These are phyloP conservation scores for Drosophila hydei DNA, from an alignment of 1,140 invertebrate genomes.

Conservation along the genomic window DNA sequence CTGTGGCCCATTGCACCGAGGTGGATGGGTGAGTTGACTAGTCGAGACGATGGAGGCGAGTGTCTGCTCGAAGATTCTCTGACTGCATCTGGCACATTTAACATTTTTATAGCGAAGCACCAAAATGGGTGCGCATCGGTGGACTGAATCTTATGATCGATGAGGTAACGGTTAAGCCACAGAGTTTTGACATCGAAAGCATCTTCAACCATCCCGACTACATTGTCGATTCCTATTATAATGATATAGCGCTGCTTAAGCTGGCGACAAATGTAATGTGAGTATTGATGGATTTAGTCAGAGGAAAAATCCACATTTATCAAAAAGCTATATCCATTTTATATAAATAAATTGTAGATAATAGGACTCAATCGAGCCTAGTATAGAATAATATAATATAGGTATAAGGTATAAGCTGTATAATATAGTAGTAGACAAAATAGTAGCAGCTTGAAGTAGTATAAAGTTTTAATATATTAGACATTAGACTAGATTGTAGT, in stretches of 20 bases:
- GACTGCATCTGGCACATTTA: not conserved
- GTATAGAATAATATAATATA: too few species aligned
- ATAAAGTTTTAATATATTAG: too few species aligned
- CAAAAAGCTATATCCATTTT: too few species aligned
- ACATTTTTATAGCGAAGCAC: slow-evolving; percentile 47
- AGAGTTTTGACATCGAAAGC: slow-evolving; percentile 47
- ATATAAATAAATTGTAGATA: too few species aligned
- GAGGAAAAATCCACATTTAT: not conserved
- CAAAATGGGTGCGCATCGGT: slow-evolving; percentile 70
- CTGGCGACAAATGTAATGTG: slow-evolving; percentile 57
- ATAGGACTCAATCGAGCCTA: too few species aligned
- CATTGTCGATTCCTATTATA: slow-evolving; percentile 53
- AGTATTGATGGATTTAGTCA: slow-evolving; percentile 24
- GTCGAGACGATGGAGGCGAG: not conserved
- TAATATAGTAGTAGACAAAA: too few species aligned
- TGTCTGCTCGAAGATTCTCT: not conserved
- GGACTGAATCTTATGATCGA: slow-evolving; percentile 65
- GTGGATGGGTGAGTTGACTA: slow-evolving; percentile 59
- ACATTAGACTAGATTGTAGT: too few species aligned
- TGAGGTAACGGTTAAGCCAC: slow-evolving; percentile 46
- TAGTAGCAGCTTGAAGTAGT: not conserved
- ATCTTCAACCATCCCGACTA: slow-evolving; percentile 66
- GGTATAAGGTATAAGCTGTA: too few species aligned
- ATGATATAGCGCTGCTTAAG: slow-evolving; percentile 71
- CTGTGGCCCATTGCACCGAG: slow-evolving; percentile 76